Base-by-base conservation (phyloP, 1,140 invertebrate species). In the Spodoptera frugiperda region DNA sequence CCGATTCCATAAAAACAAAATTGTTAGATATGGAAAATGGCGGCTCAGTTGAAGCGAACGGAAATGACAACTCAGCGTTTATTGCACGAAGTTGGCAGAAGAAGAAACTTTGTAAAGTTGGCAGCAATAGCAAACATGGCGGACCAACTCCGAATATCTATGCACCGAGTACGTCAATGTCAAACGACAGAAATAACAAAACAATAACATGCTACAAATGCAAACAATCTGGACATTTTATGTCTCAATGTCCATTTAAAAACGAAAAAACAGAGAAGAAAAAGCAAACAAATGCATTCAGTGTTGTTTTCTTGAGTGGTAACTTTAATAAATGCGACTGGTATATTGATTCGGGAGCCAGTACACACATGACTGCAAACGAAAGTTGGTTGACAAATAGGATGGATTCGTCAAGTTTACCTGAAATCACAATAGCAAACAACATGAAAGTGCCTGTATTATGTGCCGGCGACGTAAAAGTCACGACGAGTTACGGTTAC, bases 341-440 rank as follows among this genome's bases (percentile, higher is more conserved):
- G 82, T 89, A 87, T 76, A 68, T 87, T n/a, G 82, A 89, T 73
- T 84, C 33, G 0, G 85, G 84, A 15, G 84, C 85, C 19, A 85
- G 83, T 53, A 30, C 55, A 1, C 87, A 89, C 71, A 73, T 89
- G 65, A 87, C 85, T 2, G 57, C 79, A 8, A 82, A 83, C 33
- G 5, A 30, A 70, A 51, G 78, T 55, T 83, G 75, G 63, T 63
- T 82, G 11, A 70, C 44, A 61, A 44, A 61, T 15, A 9, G 0
- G 2, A 17, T 6, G 1, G 3, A 39, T 17, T 39, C 57, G n/a
- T 39, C 57, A 61, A 44, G n/a, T 61, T 6, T 33, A 33, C 48
- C 48, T 14, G 57, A 61, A 61, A 44, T 61, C 3, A n/a, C 9
- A 6, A 15, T 61, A 67, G 75, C 48, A 15, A 61, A 61, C 6